A percentile compares a stretch with the other conserved stretches of the same genome.
These are phyloP conservation scores for Drosophila triauraria DNA, from an alignment of 1,140 invertebrate genomes.

Conservation along the genomic window DNA sequence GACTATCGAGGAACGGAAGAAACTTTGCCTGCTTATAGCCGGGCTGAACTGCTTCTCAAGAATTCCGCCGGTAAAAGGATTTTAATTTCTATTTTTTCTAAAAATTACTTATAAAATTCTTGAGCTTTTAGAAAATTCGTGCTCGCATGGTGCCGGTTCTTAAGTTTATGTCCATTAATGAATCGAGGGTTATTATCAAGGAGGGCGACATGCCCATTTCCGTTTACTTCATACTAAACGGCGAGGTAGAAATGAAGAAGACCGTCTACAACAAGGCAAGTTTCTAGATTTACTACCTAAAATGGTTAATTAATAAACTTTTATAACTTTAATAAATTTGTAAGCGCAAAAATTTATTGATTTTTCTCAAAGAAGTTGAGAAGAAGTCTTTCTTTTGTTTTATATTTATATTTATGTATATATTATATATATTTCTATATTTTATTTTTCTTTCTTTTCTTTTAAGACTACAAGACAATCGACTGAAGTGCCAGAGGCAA, in stretches of 20 bases:
- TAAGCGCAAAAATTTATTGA: no score
- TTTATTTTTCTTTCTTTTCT: no score
- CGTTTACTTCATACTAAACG: conserved; percentile 72
- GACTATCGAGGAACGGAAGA: conserved; percentile 63
- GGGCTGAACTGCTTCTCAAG: conserved; percentile 57
- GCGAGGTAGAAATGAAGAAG: conserved; percentile 66
- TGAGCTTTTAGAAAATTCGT: conserved; percentile 60
- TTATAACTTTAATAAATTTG: no score
- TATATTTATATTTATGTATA: no score
- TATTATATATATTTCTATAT: background rate
- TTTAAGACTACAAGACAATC: conserved; percentile 25
- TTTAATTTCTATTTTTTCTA: background rate
- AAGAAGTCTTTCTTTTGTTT: no score
- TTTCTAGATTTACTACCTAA: background rate
- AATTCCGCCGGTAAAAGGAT: conserved; percentile 61
- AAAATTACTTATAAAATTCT: background rate
- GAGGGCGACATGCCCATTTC: conserved; percentile 49
- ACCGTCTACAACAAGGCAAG: conserved; percentile 47
- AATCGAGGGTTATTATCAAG: conserved; percentile 62
- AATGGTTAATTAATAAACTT: no score
- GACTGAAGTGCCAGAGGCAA: conserved; percentile 36
- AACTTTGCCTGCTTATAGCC: conserved; percentile 56
- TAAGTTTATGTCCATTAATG: conserved; percentile 46
- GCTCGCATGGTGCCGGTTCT: conserved; percentile 63
- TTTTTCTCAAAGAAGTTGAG: no score